These are phyloP conservation scores for Agrochola lychnidis DNA, from an alignment of 2,888 invertebrate species.

Conservation along the genomic window DNA sequence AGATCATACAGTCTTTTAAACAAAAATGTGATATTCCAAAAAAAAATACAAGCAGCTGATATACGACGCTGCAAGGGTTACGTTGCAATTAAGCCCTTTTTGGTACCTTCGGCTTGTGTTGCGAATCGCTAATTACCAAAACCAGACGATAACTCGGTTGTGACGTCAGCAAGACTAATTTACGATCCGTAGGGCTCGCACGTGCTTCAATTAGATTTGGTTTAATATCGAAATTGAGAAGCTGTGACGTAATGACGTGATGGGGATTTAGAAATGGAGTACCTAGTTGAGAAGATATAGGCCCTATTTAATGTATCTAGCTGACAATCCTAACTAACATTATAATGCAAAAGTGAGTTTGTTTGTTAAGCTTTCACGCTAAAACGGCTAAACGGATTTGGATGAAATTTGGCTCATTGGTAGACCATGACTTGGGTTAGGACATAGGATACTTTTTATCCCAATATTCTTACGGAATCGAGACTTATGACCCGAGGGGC, in stretches of 20 bases:
- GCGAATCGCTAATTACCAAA: slow-evolving; percentile 87
- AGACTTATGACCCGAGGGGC: too few species aligned
- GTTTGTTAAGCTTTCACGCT: too few species aligned
- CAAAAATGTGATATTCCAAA: slow-evolving; percentile 17
- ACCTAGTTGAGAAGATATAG: not conserved
- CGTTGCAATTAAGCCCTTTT: slow-evolving; percentile 79
- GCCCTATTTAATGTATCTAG: too few species aligned
- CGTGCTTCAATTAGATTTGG: slow-evolving; percentile 57
- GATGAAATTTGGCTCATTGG: too few species aligned
- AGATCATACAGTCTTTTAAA: not conserved
- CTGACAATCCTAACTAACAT: too few species aligned
- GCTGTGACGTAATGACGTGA: slow-evolving; percentile 25
- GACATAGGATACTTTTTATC: too few species aligned
- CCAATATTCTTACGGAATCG: too few species aligned
- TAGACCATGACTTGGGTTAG: too few species aligned
- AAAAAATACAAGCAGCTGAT: slow-evolving; percentile 31
- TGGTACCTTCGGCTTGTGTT: slow-evolving; percentile 75
- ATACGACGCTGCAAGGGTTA: slow-evolving; percentile 73
- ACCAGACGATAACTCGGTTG: slow-evolving; percentile 76
- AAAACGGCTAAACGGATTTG: too few species aligned
- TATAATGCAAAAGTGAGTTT: too few species aligned
- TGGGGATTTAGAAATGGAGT: not conserved
- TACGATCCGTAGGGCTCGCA: slow-evolving; percentile 57
- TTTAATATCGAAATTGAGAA: slow-evolving; percentile 45
- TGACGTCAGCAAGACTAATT: slow-evolving; percentile 76